Evolutionary conservation across 2,888 invertebrate genomes (phyloP), one percentile per base, ranked within the genome.

Genomic region (Gisinianus flammeolus): DNA sequence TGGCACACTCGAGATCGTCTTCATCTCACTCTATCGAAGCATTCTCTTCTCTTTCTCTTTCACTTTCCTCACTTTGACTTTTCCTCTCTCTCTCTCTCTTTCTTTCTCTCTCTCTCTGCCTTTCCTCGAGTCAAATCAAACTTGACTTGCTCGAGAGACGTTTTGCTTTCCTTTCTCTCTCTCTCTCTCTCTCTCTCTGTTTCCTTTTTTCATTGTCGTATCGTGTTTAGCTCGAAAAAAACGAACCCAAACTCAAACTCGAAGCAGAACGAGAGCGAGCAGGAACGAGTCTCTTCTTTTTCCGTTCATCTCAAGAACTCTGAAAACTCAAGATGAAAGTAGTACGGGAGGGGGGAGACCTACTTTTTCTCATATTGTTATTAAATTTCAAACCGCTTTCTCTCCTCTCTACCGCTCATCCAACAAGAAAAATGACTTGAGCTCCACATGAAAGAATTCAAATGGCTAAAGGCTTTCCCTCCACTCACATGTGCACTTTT

Each of bases 1-100:
- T 79, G 80, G 77, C 79, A 66, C 80, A 26, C 24, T 62, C 56
- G 62, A 24, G 62, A 67, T 70, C 69, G 16, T 58, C 72, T 64
- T 12, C 67, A 10, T 64, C 72, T 44, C n/a, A 64, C 69, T 75
- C 66, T 64, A 77, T 73, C 64, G 64, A 75, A 66, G 70, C 58
- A n/a, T n/a, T n/a, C 24, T 58, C 16, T 62, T 26, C 12, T 2
- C 4, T 62, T 26, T 8, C 1, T 62, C 2, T 8, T 62, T 5
- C 8, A 22, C 8, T 2, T 5, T 26, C 2, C 16, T 2, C 22
- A 4, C 62, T 62, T 2, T 62, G 24, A 1, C 62, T 12, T 26
- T 2, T 26, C 4, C 16, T 1, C 5, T 62, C 12, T 35, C 12
- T 35, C n/a, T 58, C 58, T 58, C 58, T 10, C n/a, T 24, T 30